Base-by-base conservation (phyloP, 2,797 vertebrate genomes). In the Mallotus villosus region DNA sequence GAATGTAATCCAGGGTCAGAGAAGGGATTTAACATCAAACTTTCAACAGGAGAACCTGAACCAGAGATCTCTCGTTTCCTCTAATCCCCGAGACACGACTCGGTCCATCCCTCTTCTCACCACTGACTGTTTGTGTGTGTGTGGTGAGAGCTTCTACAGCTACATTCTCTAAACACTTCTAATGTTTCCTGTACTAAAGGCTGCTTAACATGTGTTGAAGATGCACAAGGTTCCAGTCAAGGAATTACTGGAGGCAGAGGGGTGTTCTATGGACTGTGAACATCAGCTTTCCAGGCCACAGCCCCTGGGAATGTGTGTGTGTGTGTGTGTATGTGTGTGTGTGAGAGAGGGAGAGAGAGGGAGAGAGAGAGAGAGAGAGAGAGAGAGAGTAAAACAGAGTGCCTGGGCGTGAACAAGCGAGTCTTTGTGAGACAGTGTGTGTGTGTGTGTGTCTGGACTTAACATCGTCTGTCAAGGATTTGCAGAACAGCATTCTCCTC, bases 181-280 rank as follows among this genome's bases (percentile, higher is more conserved):
- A 55, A 21, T 57, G 17, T 57, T 19, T 57, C n/a, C 53, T 21
- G 19, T 21, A 21, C n/a, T 57, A 14, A 46, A 57, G 53, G 4
- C 53, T 24, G 21, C 8, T 59, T 59, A 59, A 7, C 61, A 29
- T 29, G 19, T 34, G 61, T 34, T 63, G 60, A 62, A 9, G 25
- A 25, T 25, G 25, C 21, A 19, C 51, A 55, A 55, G 51, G 51
- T 55, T 55, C 51, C 16, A 7, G 51, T 55, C 51, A 21, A 25
- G 22, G 14, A 25, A 25, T 14, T 14, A 61, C 14, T 14, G 25
- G 22, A 61, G 22, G 25, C 22, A 22, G 32, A n/a, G 32, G 3
- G 63, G 22, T 64, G 32, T 64, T 64, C 63, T 41, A 21, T 41
- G 24, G 32, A 63, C 62, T 37, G 29, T 63, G 62, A 63, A 63